Evolutionary conservation across 1,140 invertebrate species (phyloP).

Genomic region (Calosoma granatense): DNA sequence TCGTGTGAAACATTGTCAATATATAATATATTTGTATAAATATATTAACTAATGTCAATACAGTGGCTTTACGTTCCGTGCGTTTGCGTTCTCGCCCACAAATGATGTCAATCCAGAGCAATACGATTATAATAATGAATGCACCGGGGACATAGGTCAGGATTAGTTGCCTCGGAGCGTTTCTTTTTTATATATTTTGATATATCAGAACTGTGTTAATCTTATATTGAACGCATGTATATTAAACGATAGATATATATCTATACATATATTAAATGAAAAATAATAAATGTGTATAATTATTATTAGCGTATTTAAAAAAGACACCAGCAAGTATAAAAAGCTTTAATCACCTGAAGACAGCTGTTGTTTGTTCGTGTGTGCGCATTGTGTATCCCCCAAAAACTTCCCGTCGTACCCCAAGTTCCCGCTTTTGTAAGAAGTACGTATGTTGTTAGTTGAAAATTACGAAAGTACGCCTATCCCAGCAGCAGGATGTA

Average conservation of each 20-base stretch:
- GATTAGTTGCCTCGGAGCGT: constrained; percentile 5
- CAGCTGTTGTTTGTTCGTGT: background rate
- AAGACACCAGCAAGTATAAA: constrained; percentile 9
- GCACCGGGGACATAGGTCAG: background rate
- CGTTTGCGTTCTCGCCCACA: constrained; percentile 3
- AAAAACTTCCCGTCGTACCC: background rate
- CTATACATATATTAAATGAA: background rate
- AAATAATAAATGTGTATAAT: constrained; percentile 1
- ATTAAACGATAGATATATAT: background rate
- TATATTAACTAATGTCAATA: constrained; percentile 7
- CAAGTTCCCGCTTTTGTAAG: background rate
- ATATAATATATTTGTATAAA: no score
- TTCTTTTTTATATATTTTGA: constrained; percentile 30
- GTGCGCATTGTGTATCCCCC: background rate
- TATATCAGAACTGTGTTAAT: constrained; percentile 31
- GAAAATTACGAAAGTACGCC: background rate
- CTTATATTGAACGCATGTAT: background rate
- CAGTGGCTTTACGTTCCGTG: background rate
- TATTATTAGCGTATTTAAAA: constrained; percentile 7
- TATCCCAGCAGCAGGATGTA: background rate
- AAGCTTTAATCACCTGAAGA: constrained; percentile 1
- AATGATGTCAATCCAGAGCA: constrained; percentile 35
- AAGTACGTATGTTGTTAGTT: background rate
- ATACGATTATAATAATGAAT: constrained; percentile 26
- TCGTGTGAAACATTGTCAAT: constrained; percentile 3